phyloP scores from a whole-genome alignment of 2,888 invertebrate species.

The Hipparchia semele region DNA sequence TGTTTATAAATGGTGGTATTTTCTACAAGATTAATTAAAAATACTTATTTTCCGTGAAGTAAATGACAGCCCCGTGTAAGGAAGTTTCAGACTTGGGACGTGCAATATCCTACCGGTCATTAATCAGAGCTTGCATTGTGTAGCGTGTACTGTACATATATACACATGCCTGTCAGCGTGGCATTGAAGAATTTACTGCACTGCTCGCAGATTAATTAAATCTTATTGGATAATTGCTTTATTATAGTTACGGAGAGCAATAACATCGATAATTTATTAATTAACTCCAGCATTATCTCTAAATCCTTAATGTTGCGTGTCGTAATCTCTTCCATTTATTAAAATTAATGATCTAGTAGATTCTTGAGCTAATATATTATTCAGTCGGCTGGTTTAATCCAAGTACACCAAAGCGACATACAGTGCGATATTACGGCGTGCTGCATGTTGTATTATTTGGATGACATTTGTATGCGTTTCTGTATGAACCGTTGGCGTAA shows the following conservation, averaged over 20 bases:
- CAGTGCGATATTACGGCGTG: too few species aligned
- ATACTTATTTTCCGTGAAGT: constrained; percentile 13
- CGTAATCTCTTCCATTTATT: too few species aligned
- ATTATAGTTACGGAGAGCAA: too few species aligned
- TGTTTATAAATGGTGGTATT: neutral
- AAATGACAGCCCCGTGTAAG: constrained; percentile 7
- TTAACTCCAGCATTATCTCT: too few species aligned
- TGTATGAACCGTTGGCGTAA: too few species aligned
- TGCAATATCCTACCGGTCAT: constrained; percentile 7
- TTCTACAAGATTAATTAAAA: constrained; percentile 17
- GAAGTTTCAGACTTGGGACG: constrained; percentile 15
- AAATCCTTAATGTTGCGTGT: too few species aligned
- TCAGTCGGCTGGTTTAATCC: too few species aligned
- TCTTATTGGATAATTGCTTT: neutral
- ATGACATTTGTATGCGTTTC: too few species aligned
- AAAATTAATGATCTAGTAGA: too few species aligned
- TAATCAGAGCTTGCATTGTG: constrained; percentile 19
- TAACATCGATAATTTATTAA: neutral
- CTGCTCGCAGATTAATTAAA: neutral
- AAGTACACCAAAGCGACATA: too few species aligned
- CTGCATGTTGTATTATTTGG: too few species aligned
- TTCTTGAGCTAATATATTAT: too few species aligned
- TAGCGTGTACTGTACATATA: neutral
- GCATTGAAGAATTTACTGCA: constrained; percentile 2
- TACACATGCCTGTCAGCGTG: neutral